A percentile compares a stretch with the other conserved stretches of the same genome.
Conservation (phyloP, 2,797 vertebrate species). For the Mastacembelus armatus region DNA sequence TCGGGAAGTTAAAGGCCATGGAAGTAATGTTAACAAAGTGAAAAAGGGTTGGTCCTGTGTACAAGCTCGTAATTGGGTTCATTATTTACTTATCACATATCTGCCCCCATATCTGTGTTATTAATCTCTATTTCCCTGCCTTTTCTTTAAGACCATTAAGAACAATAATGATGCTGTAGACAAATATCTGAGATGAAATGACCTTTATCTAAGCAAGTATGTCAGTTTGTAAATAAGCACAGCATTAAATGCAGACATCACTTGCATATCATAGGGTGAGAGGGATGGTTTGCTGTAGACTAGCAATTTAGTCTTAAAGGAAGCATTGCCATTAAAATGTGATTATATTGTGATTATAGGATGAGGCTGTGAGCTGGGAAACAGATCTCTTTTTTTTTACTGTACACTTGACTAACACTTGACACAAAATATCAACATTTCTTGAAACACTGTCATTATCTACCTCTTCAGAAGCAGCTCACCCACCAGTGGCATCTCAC, state of each 20-base stretch:
- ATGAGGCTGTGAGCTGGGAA: constrained; percentile 14
- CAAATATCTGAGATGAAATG: constrained; percentile 4
- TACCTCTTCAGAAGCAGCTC: constrained; percentile 15
- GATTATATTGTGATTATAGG: constrained; percentile 54
- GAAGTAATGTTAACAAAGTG: neutral
- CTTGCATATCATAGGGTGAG: constrained; percentile 15
- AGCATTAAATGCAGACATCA: constrained; percentile 13
- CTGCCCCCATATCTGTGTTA: neutral
- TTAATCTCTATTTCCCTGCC: constrained; percentile 6
- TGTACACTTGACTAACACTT: constrained; percentile 33
- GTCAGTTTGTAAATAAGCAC: constrained; percentile 25
- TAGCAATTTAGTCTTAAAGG: constrained; percentile 46
- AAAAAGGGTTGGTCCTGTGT: neutral
- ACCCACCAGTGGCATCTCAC: constrained; percentile 1
- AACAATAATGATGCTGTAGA: neutral
- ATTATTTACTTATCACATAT: constrained; percentile 10
- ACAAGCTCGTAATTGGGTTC: neutral
- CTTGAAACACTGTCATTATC: constrained; percentile 44
- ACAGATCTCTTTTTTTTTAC: constrained; percentile 11
- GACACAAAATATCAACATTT: constrained; percentile 21
- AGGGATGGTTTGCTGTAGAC: constrained; percentile 34
- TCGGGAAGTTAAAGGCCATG: too few species aligned
- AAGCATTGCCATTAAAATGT: constrained; percentile 41
- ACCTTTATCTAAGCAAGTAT: constrained; percentile 22
- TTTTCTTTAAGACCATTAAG: constrained; percentile 11